Evolutionary conservation across 2,113 vertebrate genomes (phyloP).

Genomic region (Dromiciops gliroides): DNA sequence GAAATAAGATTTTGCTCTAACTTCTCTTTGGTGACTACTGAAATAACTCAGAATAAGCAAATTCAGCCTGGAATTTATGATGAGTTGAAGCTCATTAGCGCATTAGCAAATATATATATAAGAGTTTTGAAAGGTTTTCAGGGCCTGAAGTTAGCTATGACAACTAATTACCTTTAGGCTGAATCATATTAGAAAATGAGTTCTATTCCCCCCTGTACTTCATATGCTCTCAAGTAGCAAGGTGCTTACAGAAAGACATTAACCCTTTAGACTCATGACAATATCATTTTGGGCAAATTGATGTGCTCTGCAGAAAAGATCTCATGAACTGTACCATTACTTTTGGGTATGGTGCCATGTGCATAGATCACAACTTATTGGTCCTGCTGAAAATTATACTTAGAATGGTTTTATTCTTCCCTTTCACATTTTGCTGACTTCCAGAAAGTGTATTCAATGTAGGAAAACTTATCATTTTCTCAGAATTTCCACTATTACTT

Average conservation of each 20-base stretch:
- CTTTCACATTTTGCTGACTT: slow-evolving; percentile 2
- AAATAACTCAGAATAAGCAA: slow-evolving; percentile 74
- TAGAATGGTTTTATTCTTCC: neutral
- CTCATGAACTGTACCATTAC: slow-evolving; percentile 40
- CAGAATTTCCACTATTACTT: neutral
- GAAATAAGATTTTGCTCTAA: slow-evolving; percentile 36
- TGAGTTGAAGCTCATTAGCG: slow-evolving; percentile 73
- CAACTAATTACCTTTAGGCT: slow-evolving; percentile 75
- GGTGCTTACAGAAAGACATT: slow-evolving; percentile 59
- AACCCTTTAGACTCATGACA: slow-evolving; percentile 57
- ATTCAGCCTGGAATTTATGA: slow-evolving; percentile 72
- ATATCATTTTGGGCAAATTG: slow-evolving; percentile 51
- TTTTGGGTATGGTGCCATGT: slow-evolving; percentile 27
- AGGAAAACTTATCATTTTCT: neutral
- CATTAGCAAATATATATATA: slow-evolving; percentile 65
- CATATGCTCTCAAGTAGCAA: slow-evolving; percentile 40
- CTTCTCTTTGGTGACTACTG: slow-evolving; percentile 68
- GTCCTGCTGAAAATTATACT: neutral
- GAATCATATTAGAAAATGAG: slow-evolving; percentile 72
- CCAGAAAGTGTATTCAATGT: neutral
- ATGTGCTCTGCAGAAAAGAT: slow-evolving; percentile 38
- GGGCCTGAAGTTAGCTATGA: slow-evolving; percentile 64
- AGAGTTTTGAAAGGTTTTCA: slow-evolving; percentile 74
- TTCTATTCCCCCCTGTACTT: slow-evolving; percentile 67
- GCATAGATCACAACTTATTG: neutral